A percentile compares a stretch with the other conserved stretches of the same genome.
Evolutionary conservation across 64 coral and sea anemone genomes (phyloP).

Genomic region (Stylophora pistillata): DNA sequence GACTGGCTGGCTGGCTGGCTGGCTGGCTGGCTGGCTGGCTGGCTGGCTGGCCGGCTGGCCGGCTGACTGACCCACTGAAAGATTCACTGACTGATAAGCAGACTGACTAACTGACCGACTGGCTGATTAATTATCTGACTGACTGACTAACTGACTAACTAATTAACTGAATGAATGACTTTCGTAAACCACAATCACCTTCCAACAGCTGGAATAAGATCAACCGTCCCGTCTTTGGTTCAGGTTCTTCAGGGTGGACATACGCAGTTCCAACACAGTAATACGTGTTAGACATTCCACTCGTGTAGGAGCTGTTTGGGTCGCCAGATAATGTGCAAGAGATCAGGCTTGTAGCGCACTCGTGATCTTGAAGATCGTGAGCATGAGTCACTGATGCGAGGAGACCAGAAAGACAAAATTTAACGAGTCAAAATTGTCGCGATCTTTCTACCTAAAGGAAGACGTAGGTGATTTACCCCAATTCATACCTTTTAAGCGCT

Average conservation of each 20-base stretch:
- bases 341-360: conserved; percentile 84
- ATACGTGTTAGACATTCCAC: conserved; percentile 76
- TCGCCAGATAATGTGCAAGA: conserved; percentile 87
- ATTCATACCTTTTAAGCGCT: too few species aligned
- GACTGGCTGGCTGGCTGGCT: too few species aligned
- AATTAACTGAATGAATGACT: not conserved
- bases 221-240: conserved; percentile 85
- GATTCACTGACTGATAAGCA: too few species aligned
- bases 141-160: not conserved
- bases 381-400: conserved; percentile 79
- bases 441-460: not conserved
- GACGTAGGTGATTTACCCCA: too few species aligned
- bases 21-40: too few species aligned
- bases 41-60: too few species aligned
- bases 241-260: conserved; percentile 87
- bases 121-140: too few species aligned
- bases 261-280: conserved; percentile 94
- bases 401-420: not conserved
- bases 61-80: too few species aligned
- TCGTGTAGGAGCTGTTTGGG: conserved; percentile 74
- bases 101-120: too few species aligned
- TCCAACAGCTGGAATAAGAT: conserved; percentile 90
- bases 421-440: not conserved
- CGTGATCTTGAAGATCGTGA: conserved; percentile 85
- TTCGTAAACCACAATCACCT: conserved; percentile 37